These are phyloP conservation scores for Xenopus borealis DNA, from an alignment of 2,113 vertebrate species.

Conservation along the genomic window DNA sequence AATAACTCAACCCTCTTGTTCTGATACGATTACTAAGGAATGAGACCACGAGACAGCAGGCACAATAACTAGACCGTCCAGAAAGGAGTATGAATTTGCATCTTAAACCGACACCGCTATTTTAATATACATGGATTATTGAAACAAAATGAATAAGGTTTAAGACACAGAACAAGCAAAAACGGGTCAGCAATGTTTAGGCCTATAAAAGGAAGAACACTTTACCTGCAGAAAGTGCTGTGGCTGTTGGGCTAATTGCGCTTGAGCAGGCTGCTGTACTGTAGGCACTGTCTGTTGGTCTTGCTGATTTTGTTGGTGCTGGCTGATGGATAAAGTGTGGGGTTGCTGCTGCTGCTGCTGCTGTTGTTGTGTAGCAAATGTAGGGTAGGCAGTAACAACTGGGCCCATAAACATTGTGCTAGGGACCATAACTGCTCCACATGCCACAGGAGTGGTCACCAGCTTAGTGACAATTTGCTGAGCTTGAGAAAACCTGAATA, in stretches of 20 bases:
- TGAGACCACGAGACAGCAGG: too few relatives aligned
- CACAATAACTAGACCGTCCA: too few relatives aligned
- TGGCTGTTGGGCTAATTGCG: constrained; percentile 72
- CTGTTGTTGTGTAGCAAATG: constrained; percentile 74
- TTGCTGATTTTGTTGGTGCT: constrained; percentile 64
- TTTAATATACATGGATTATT: too few relatives aligned
- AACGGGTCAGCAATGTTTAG: too few relatives aligned
- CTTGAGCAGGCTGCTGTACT: constrained; percentile 71
- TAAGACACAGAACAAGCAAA: too few relatives aligned
- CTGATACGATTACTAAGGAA: too few relatives aligned
- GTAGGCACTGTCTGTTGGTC: constrained; percentile 65
- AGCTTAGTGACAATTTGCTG: constrained; percentile 93
- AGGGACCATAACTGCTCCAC: constrained; percentile 91
- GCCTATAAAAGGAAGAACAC: too few relatives aligned
- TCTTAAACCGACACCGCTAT: too few relatives aligned
- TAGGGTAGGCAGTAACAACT: constrained; percentile 85
- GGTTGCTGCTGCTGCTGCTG: constrained; percentile 72
- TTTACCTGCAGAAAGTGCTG: constrained; percentile 89
- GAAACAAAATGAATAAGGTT: too few relatives aligned
- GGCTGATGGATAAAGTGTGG: constrained; percentile 77
- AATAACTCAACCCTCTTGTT: too few relatives aligned
- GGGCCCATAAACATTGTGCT: constrained; percentile 98
- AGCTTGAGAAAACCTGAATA: constrained; percentile 84
- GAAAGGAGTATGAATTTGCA: too few relatives aligned
- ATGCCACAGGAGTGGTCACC: constrained; percentile 86